Conservation (phyloP, 2,797 vertebrate species). For the Amblyraja radiata region DNA sequence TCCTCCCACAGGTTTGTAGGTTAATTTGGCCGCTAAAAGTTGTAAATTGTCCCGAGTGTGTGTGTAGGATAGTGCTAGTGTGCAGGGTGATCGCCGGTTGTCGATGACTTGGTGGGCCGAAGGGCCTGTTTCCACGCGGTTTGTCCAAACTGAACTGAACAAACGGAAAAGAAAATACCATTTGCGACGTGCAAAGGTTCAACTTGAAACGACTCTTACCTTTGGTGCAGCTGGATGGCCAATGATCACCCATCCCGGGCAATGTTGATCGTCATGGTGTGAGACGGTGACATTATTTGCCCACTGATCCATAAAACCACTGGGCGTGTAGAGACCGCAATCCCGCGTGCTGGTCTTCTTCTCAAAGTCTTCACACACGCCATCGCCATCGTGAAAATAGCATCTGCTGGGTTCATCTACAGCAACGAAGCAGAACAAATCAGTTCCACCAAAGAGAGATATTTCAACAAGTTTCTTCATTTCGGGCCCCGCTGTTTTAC, state of each 20-base stretch:
- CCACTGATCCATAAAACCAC: constrained; percentile 92
- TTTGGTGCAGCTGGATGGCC: constrained; percentile 90
- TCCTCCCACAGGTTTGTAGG: no score
- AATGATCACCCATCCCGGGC: constrained; percentile 82
- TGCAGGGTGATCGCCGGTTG: no score
- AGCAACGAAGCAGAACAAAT: background rate
- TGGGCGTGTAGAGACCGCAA: constrained; percentile 91
- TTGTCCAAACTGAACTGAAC: no score
- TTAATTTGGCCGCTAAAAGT: no score
- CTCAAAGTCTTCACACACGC: constrained; percentile 95
- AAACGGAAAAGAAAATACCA: no score
- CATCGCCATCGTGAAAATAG: constrained; percentile 93
- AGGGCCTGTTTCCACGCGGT: no score
- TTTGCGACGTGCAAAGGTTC: background rate
- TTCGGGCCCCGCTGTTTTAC: constrained; percentile 6
- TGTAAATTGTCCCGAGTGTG: no score
- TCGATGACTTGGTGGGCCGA: no score
- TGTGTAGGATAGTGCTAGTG: no score
- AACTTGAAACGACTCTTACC: constrained; percentile 57
- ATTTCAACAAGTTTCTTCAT: background rate
- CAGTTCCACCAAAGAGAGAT: background rate
- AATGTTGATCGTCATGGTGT: constrained; percentile 81
- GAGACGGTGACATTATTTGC: constrained; percentile 82
- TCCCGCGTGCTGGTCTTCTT: constrained; percentile 86
- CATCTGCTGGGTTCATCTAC: constrained; percentile 90